Percentiles rank a stretch among this genome's conserved stretches.
These are phyloP conservation scores for Lasioglossum marginatum DNA, from an alignment of 2,888 invertebrate species.

Conservation along the genomic window DNA sequence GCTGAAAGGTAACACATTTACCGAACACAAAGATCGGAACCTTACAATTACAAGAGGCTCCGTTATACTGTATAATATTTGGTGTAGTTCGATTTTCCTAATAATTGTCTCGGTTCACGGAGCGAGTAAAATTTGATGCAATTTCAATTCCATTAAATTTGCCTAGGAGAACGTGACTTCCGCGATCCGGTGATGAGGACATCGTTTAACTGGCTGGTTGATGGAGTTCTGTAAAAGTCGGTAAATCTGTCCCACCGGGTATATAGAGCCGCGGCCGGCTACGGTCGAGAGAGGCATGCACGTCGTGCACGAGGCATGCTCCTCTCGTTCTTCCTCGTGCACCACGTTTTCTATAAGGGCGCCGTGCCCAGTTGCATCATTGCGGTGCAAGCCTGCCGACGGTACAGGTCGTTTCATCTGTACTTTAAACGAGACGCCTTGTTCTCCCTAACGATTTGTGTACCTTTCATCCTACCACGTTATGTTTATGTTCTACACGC, in stretches of 20 bases:
- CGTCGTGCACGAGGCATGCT: slow-evolving; percentile 68
- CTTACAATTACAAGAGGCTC: background rate
- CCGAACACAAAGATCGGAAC: background rate
- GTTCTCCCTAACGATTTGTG: slow-evolving; percentile 60
- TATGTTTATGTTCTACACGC: slow-evolving; percentile 57
- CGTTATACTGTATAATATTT: background rate
- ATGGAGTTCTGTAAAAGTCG: background rate
- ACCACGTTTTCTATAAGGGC: slow-evolving; percentile 72
- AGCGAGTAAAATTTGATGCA: background rate
- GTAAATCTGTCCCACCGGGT: background rate
- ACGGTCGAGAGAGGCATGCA: slow-evolving; percentile 58
- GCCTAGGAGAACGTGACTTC: background rate
- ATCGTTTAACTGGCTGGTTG: background rate
- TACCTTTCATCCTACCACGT: slow-evolving; percentile 51
- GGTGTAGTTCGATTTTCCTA: background rate
- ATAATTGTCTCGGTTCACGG: background rate
- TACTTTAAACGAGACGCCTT: slow-evolving; percentile 56
- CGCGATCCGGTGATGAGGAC: background rate
- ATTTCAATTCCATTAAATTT: background rate
- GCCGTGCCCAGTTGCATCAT: slow-evolving; percentile 72
- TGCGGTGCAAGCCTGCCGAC: slow-evolving; percentile 50
- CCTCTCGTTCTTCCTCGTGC: slow-evolving; percentile 70
- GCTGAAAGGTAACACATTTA: too few relatives aligned
- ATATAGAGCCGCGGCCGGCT: slow-evolving; percentile 19
- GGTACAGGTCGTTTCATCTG: slow-evolving; percentile 68